Evolutionary conservation across 2,888 invertebrate species (phyloP), one percentile per base, ranked within the genome.

Genomic region (Sarcophaga subvicina): DNA sequence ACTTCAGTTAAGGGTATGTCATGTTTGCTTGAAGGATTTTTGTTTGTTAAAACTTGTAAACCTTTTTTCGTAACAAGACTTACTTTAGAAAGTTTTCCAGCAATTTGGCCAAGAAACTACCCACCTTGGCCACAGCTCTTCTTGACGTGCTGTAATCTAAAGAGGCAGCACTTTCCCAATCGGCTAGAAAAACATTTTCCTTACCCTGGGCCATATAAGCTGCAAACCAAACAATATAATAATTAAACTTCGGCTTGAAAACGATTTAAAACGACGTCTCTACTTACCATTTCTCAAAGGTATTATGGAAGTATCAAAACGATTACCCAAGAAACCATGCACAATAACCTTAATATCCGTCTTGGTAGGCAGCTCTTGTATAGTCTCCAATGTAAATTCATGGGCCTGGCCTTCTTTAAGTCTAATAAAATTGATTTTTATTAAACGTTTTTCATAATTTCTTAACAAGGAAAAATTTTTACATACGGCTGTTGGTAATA

Each of bases 281-380:
- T 20, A 64, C 47, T 90, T 76, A 92, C 92, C 92, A 87, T 91
- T 91, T 5, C 88, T 75, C 3, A 93, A 77, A 5, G 93, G 92
- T 70, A 88, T 88, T 17, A 92, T 90, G 12, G 93, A 91, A 22
- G 78, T 87, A 82, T 93, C 92, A 20, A 89, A 90, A 27, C 92
- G 90, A 20, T 91, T 90, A 4, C 91, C 93, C 4, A 91, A 70
- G 84, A 90, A 93, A 0, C 93, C 93, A 66, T 93, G 93, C 12
- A 93, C 89, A 47, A 93, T 91, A 8, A 93, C 72, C 88, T 93
- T 93, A 4, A 93, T 87, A 1, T 91, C 89, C 0, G 83, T 86
- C 49, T 88, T 88, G 0, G 66, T 54, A 0, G 77, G 69, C 37
- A 91, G 37, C 4, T 89, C 70, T 0, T 90, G 82, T 22, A 92